A percentile compares a stretch with the other conserved stretches of the same genome.
Conservation (phyloP, 1,140 invertebrate genomes). For the Eupristina koningsbergeri region DNA sequence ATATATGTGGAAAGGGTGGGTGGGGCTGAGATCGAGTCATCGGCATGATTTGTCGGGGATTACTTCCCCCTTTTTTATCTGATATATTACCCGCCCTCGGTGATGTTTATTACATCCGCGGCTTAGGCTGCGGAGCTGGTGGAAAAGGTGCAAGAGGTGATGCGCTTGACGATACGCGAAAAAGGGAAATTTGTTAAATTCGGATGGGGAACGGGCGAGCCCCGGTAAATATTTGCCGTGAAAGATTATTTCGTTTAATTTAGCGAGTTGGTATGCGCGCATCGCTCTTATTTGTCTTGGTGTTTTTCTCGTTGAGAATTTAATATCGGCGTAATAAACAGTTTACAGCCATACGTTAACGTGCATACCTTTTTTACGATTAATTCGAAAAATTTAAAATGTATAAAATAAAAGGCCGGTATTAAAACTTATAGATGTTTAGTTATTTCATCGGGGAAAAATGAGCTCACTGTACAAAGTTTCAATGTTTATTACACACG, state of each 20-base stretch:
- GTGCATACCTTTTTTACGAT: not conserved
- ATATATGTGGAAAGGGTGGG: not conserved
- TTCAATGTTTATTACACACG: slow-evolving; percentile 12
- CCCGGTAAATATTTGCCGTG: slow-evolving; percentile 5
- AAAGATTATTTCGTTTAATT: slow-evolving; percentile 23
- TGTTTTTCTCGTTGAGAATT: not conserved
- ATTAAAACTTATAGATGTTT: not conserved
- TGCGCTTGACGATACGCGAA: not conserved
- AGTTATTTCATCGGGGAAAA: not conserved
- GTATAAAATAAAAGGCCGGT: not conserved
- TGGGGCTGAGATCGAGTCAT: slow-evolving; percentile 8
- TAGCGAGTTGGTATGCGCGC: not conserved
- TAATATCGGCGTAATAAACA: not conserved
- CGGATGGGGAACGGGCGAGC: not conserved
- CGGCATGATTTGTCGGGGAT: slow-evolving; percentile 41
- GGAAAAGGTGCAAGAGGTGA: not conserved
- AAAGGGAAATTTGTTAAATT: slow-evolving; percentile 9
- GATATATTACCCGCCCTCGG: not conserved
- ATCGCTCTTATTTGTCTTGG: not conserved
- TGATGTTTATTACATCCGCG: slow-evolving; percentile 12
- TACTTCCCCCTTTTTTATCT: slow-evolving; percentile 4
- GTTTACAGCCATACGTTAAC: not conserved
- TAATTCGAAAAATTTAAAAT: not conserved
- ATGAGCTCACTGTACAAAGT: not conserved
- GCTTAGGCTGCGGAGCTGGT: not conserved